These are phyloP conservation scores for Meghimatium bilineatum DNA, from an alignment of 2,888 invertebrate species.

Conservation along the genomic window DNA sequence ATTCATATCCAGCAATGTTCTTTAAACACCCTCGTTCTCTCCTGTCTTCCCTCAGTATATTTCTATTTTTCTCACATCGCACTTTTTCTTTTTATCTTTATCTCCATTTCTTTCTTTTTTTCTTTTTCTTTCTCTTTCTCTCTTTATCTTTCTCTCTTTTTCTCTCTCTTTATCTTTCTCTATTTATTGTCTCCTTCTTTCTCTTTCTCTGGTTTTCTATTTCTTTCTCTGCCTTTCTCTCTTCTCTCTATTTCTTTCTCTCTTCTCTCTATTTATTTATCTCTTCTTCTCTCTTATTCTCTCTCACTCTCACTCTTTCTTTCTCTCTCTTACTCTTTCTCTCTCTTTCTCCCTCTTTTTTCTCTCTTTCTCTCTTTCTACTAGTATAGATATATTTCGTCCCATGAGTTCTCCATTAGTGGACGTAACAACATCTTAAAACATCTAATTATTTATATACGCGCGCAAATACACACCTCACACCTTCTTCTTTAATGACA, in stretches of 20 bases:
- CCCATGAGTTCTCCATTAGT: no score
- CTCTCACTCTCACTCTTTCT: not conserved
- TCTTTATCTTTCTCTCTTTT: not conserved
- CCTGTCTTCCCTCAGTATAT: conserved; percentile 21
- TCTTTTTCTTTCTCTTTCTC: conserved; percentile 25
- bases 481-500: no score
- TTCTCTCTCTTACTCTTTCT: not conserved
- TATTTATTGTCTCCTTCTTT: not conserved
- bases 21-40: no score
- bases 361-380: no score
- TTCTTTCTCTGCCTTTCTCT: not conserved
- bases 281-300: not conserved
- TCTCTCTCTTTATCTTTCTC: not conserved
- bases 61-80: conserved; percentile 11
- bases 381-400: no score
- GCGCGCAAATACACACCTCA: no score
- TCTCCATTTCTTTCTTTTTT: conserved; percentile 7
- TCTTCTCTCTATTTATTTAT: no score
- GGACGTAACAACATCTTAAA: no score
- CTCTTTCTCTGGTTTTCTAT: no score
- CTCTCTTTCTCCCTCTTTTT: no score
- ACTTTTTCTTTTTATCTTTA: conserved; percentile 30
- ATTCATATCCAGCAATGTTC: no score
- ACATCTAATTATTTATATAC: no score
- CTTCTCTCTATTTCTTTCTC: not conserved